Conservation (phyloP, 2,797 vertebrate genomes). For the Tragelaphus oryx region DNA sequence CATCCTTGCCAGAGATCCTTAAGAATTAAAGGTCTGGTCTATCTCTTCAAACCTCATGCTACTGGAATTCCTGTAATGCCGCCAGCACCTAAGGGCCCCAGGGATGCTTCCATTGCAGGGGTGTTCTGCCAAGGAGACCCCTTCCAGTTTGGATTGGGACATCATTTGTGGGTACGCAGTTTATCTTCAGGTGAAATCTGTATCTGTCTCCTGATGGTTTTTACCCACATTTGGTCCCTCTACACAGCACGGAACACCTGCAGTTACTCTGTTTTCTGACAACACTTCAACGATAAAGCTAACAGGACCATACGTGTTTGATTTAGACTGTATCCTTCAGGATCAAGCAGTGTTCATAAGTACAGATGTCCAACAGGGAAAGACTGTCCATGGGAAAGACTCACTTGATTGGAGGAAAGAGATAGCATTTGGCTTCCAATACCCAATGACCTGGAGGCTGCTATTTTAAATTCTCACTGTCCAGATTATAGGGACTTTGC, state of each 20-base stretch:
- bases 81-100: background rate
- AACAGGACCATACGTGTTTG: constrained; percentile 32
- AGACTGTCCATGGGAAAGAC: background rate
- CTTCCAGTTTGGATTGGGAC: background rate
- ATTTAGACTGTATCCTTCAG: constrained; percentile 40
- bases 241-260: background rate
- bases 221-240: background rate
- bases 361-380: constrained; percentile 35
- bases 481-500: background rate
- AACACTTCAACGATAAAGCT: constrained; percentile 22
- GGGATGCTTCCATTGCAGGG: background rate
- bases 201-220: background rate
- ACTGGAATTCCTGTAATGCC: background rate
- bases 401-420: constrained; percentile 14
- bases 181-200: background rate
- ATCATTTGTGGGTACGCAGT: background rate
- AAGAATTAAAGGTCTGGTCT: background rate
- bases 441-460: background rate
- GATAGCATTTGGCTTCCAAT: background rate
- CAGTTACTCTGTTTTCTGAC: constrained; percentile 21
- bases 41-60: background rate
- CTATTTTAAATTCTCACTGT: background rate
- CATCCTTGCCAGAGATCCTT: background rate
- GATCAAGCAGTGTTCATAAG: constrained; percentile 40
- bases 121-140: background rate